Percentiles rank a stretch among this genome's conserved stretches.
These are phyloP conservation scores for Callaeas wilsoni DNA, from an alignment of 2,113 vertebrate species.

Conservation along the genomic window DNA sequence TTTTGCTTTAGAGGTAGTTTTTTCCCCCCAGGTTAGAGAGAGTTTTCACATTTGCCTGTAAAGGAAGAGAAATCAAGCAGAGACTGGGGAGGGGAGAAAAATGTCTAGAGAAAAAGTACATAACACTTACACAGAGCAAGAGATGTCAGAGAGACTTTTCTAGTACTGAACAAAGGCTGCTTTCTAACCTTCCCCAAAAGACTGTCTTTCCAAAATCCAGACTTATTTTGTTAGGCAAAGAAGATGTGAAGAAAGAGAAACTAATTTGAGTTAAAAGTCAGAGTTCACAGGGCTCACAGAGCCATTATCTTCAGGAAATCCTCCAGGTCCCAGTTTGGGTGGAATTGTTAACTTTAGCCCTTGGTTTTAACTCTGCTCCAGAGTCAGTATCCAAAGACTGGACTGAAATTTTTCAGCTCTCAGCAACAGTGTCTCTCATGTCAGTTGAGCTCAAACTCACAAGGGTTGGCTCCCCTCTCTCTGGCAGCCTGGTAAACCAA, in stretches of 20 bases:
- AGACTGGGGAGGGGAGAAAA: background rate
- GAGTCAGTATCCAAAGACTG: background rate
- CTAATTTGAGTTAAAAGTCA: background rate
- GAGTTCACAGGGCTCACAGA: background rate
- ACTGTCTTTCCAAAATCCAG: background rate
- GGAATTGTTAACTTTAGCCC: background rate
- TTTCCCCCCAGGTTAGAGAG: background rate
- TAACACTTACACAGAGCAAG: background rate
- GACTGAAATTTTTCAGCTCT: background rate
- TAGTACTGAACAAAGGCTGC: background rate
- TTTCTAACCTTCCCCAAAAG: background rate
- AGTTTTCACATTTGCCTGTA: background rate
- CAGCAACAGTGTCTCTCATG: background rate
- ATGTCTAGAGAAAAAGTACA: background rate
- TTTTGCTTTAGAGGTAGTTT: background rate
- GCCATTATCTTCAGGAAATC: background rate
- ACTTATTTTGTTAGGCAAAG: background rate
- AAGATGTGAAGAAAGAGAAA: background rate
- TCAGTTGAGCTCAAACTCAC: conserved; percentile 78
- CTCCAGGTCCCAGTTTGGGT: background rate
- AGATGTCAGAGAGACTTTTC: background rate
- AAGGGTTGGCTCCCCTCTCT: conserved; percentile 67
- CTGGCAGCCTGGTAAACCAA: conserved; percentile 69
- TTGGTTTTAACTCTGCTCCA: background rate
- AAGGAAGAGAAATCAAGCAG: background rate